A percentile compares a stretch with the other conserved stretches of the same genome.
These are phyloP conservation scores for Aphrocallistes beatrix DNA, from an alignment of 37 sponge, comb jelly and placozoan genomes.

Conservation along the genomic window DNA sequence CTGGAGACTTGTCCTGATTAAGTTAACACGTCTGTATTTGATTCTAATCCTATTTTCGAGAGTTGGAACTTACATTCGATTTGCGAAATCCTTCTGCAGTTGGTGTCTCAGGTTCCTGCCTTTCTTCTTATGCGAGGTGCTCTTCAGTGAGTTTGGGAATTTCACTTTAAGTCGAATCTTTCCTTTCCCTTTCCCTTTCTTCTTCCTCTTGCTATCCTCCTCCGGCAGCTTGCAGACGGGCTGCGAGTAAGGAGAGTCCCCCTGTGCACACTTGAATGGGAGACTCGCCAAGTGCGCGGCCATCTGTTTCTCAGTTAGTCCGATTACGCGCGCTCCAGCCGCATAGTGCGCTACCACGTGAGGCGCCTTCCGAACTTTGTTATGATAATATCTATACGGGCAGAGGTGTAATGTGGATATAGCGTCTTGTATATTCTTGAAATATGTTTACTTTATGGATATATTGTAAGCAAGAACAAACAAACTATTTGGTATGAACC, in stretches of 20 bases:
- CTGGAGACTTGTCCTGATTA: no score
- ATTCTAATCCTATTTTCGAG: background rate
- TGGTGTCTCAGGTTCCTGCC: background rate
- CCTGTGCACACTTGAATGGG: conserved; percentile 24
- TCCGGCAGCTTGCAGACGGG: conserved; percentile 28
- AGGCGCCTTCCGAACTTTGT: conserved; percentile 53
- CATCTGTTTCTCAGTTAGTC: conserved; percentile 59
- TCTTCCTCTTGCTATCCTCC: background rate
- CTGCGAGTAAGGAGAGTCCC: conserved; percentile 65
- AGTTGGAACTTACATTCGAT: background rate
- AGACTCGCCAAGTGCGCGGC: conserved; percentile 46
- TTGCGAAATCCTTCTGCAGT: background rate
- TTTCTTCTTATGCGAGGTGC: background rate
- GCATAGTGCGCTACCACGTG: conserved; percentile 68
- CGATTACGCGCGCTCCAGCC: conserved; percentile 55
- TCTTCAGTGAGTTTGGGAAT: background rate
- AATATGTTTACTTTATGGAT: no score
- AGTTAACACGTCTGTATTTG: no score
- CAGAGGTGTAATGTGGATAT: background rate
- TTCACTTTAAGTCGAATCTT: conserved; percentile 35
- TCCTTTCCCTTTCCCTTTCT: conserved; percentile 6
- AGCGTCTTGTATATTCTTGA: no score
- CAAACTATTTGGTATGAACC: background rate
- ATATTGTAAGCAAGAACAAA: no score
- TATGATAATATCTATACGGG: conserved; percentile 14